Conservation (phyloP, 1,140 invertebrate species). For the Drosophila kohkoa region DNA sequence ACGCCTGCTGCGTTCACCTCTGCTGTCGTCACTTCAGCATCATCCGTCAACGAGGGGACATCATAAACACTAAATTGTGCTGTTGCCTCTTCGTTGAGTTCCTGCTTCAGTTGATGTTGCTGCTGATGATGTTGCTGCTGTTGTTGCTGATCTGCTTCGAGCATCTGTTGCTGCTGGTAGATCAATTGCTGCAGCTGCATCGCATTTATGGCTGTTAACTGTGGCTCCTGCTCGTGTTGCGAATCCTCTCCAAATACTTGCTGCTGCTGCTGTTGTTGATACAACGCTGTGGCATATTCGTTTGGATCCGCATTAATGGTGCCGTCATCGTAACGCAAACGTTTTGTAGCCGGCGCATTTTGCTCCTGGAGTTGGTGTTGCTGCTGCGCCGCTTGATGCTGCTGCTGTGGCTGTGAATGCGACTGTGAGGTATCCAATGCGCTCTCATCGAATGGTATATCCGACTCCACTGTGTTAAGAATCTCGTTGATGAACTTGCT, state of each 20-base stretch:
- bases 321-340: constrained; percentile 74
- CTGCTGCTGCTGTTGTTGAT: constrained; percentile 60
- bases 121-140: constrained; percentile 55
- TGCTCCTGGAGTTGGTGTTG: constrained; percentile 41
- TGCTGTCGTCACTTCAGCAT: constrained; percentile 24
- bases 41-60: constrained; percentile 76
- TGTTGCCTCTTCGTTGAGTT: constrained; percentile 37
- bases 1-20: constrained; percentile 8
- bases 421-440: constrained; percentile 66
- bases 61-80: constrained; percentile 72
- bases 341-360: constrained; percentile 60
- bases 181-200: constrained; percentile 76
- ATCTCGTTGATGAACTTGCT: constrained; percentile 82
- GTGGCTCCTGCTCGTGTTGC: constrained; percentile 51
- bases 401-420: constrained; percentile 49
- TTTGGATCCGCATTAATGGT: constrained; percentile 33
- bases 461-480: constrained; percentile 63
- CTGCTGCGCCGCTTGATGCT: constrained; percentile 18
- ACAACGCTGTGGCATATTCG: constrained; percentile 49
- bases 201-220: constrained; percentile 71
- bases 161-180: constrained; percentile 76
- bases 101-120: constrained; percentile 49
- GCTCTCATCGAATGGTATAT: constrained; percentile 75
- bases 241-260: constrained; percentile 55
- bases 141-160: constrained; percentile 64